Base-by-base conservation (phyloP, 2,888 invertebrate species). In the Lasioglossum calceatum region DNA sequence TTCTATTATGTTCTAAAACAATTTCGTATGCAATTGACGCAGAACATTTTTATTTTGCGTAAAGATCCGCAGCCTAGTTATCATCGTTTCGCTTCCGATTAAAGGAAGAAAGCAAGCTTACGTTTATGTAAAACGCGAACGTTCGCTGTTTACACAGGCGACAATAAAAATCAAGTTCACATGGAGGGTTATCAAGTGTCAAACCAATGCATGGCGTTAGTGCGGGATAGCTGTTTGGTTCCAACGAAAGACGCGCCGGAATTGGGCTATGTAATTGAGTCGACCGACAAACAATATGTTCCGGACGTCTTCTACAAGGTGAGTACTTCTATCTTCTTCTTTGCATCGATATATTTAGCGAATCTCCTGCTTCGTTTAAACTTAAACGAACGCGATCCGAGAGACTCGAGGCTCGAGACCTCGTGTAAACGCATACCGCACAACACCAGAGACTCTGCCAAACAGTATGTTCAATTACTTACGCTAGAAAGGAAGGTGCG, bases 181-280 rank as follows among this genome's bases (percentile, higher is more conserved):
- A 99, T 99, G 98, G 99, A 99, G 95, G 99, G 99, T 61, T 99
- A 99, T 96, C 99, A 99, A 96, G 99, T 99, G 89, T 99, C 99
- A 71, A 98, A 98, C 95, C 99, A 99, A 96, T 99, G 99, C 95
- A 98, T 98, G 98, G 98, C 99, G 86, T 96, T 99, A 94, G 99
- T 99, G 82, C 96, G 98, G 85, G 99, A 99, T 95, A 97, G 97
- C 93, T 98, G 99, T 94, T 97, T 99, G 92, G 96, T 99, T 94
- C 99, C 99, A 75, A 99, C 99, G 50, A 98, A 98, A 95, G 99
- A 99, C 96, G 99, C 98, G 87, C 98, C 99, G 70, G 99, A 99
- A 95, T 96, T 99, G 84, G 99, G 99, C 84, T 99, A 99, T 96
- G 97, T 99, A 88, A 97, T 98, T 89, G 99, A 99, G 95, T 98